phyloP scores from a whole-genome alignment of 2,888 invertebrate species.

The Xiphydria camelus region DNA sequence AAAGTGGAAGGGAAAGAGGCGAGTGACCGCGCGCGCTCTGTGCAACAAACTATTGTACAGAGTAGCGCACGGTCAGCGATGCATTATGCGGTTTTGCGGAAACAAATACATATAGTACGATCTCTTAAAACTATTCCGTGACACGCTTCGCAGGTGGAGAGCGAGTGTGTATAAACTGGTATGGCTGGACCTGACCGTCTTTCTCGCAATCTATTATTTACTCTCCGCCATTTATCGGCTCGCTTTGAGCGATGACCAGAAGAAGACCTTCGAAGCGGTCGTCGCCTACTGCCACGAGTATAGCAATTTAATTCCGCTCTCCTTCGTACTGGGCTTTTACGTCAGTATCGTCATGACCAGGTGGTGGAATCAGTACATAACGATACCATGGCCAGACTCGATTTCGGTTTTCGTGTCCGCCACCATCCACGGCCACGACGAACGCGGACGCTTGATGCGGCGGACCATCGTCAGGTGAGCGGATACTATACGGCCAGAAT shows the following conservation, averaged over 20 bases:
- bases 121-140: too few species aligned
- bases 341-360: constrained; percentile 90
- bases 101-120: too few species aligned
- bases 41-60: too few species aligned
- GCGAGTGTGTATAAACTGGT: constrained; percentile 94
- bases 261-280: constrained; percentile 79
- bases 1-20: too few species aligned
- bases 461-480: constrained; percentile 61
- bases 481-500: too few species aligned
- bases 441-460: constrained; percentile 62
- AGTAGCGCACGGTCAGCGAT: too few species aligned
- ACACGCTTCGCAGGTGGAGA: constrained; percentile 86
- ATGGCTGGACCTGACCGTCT: constrained; percentile 85
- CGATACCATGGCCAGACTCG: constrained; percentile 66
- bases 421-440: constrained; percentile 64
- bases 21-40: too few species aligned
- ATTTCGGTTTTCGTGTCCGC: constrained; percentile 64
- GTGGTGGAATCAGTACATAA: constrained; percentile 72
- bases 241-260: constrained; percentile 68
- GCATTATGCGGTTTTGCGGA: too few species aligned
- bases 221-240: constrained; percentile 80
- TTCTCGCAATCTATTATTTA: constrained; percentile 76
- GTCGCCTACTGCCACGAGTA: constrained; percentile 85
- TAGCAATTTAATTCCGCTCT: constrained; percentile 85
- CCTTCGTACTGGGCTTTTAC: constrained; percentile 93